Evolutionary conservation across 2,797 vertebrate species (phyloP).

Genomic region (Pelodytes ibericus): DNA sequence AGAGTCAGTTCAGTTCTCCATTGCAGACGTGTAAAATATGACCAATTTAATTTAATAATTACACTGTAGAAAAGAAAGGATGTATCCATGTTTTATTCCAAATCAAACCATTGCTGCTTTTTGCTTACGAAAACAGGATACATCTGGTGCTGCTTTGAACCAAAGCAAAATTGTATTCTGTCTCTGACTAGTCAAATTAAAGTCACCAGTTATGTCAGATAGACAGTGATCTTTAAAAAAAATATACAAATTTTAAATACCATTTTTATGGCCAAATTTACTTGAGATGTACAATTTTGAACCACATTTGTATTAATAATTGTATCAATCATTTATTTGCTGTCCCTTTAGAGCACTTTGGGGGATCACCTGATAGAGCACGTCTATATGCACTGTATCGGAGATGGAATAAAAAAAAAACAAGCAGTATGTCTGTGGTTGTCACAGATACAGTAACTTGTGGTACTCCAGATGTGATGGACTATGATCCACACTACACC

Average conservation of each 20-base stretch:
- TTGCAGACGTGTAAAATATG: background rate
- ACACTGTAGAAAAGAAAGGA: background rate
- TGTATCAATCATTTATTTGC: too few species aligned
- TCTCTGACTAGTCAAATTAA: background rate
- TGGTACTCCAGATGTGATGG: too few species aligned
- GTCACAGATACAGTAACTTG: too few species aligned
- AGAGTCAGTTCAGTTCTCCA: slow-evolving; percentile 16
- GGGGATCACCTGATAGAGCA: too few species aligned
- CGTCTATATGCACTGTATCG: too few species aligned
- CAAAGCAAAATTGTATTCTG: slow-evolving; percentile 21
- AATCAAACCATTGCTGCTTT: background rate
- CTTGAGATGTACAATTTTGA: background rate
- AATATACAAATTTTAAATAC: background rate
- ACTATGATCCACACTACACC: too few species aligned
- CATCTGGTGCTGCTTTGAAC: slow-evolving; percentile 41
- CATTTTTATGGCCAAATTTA: background rate
- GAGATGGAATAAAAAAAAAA: too few species aligned
- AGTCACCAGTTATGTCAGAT: background rate
- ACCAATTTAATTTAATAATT: background rate
- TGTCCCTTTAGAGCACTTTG: too few species aligned
- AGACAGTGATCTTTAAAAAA: background rate
- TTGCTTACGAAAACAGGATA: slow-evolving; percentile 1
- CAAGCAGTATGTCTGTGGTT: too few species aligned
- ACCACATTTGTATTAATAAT: background rate
- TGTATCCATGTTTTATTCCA: background rate